A percentile compares a stretch with the other conserved stretches of the same genome.
These are phyloP conservation scores for Exephanes ischioxanthus DNA, from an alignment of 2,888 invertebrate genomes.

Conservation along the genomic window DNA sequence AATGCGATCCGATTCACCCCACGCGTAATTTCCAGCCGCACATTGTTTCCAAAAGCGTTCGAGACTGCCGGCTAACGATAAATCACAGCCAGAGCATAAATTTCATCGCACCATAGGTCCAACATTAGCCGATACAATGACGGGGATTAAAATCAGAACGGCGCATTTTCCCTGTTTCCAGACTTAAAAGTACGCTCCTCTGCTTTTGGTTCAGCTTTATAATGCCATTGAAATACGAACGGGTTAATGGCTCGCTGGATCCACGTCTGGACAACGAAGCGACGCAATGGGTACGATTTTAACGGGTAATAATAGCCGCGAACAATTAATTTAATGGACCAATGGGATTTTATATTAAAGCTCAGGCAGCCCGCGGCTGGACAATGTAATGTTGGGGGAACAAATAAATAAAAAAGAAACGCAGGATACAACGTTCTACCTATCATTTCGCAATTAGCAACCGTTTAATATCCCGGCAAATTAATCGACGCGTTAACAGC, in stretches of 20 bases:
- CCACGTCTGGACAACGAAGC: neutral
- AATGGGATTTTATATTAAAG: neutral
- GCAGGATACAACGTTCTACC: neutral
- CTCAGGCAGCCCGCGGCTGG: neutral
- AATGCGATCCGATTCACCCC: neutral
- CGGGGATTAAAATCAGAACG: neutral
- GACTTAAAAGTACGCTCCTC: neutral
- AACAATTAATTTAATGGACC: slow-evolving; percentile 12
- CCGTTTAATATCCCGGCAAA: neutral
- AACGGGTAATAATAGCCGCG: neutral
- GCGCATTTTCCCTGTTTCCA: neutral
- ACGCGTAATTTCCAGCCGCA: neutral
- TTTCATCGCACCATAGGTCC: neutral
- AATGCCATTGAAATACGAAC: neutral
- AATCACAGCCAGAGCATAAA: neutral
- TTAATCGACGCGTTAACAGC: slow-evolving; percentile 2
- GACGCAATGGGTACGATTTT: neutral
- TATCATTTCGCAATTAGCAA: slow-evolving; percentile 12
- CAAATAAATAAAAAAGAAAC: neutral
- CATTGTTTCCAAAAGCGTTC: neutral
- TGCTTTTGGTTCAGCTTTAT: neutral
- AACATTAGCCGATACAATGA: neutral
- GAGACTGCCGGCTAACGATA: neutral
- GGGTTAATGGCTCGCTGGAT: neutral
- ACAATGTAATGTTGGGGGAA: neutral